Base-by-base conservation (phyloP, 2,888 invertebrate species). In the Cryptophagus acutangulus region DNA sequence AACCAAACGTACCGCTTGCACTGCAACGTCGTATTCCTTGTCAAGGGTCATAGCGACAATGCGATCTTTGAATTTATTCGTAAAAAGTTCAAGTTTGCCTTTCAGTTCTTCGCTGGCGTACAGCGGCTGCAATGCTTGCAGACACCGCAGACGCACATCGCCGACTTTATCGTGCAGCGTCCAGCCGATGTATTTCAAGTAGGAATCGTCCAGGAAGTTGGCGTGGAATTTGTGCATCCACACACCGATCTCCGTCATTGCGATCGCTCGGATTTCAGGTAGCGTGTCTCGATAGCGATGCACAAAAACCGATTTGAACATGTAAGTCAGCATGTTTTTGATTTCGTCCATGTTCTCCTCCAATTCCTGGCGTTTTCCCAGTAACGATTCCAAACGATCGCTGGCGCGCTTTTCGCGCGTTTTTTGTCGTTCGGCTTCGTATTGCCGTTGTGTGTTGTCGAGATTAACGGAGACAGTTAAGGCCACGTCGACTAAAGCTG, bases 211-310 rank as follows among this genome's bases (percentile, higher is more conserved):
- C n/a, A 99, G 76, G 67, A 99, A 99, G 71, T 96, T 94, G 48
- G 93, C 90, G 33, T 97, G 97, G 67, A 97, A 97, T 64, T 93
- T 93, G 66, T 93, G 92, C 96, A 99, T 99, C 99, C 99, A 99
- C 30, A 93, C 86, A 9, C 99, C 99, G 57, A 99, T 94, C 74
- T 99, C 99, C 1, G 90, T 86, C 91, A 99, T 97, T 55, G 97
- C 97, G 61, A 99, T 96, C 0, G 93, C 87, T 45, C 99, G 75
- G 49, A 99, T 97, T 69, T 99, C 97, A 0, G 96, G 92, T 43
- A 96, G 73, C 0, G 93, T 93, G 66, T 99, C 99, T 9, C 70
- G 54, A 41, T 70, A 70, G 15, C 70, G 78, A 72, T 99, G 99
- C 30, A 99, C 97, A 66, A 99, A 99, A 5, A 99, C 97, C 2